Evolutionary conservation across 2,888 invertebrate species (phyloP).

Genomic region (Volucella zonaria): DNA sequence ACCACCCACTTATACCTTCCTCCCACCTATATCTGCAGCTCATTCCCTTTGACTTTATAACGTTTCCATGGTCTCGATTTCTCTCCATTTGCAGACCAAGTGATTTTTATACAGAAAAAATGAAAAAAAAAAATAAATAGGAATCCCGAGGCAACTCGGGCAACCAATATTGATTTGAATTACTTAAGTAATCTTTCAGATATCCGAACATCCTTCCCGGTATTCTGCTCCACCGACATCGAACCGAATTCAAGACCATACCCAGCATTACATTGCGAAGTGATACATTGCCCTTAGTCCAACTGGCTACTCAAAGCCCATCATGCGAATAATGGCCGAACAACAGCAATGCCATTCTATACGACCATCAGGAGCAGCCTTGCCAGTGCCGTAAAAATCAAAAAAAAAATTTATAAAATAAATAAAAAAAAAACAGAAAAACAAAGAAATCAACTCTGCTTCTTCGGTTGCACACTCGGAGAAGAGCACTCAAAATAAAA

Average conservation of each 20-base stretch:
- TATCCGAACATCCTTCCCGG: not conserved
- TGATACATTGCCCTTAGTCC: constrained; percentile 23
- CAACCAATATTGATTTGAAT: not conserved
- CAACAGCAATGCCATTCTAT: not conserved
- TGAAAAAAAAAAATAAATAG: too few species aligned
- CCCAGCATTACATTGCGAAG: not conserved
- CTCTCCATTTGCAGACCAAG: too few species aligned
- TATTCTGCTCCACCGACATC: not conserved
- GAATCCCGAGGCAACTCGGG: too few species aligned
- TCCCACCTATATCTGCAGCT: too few species aligned
- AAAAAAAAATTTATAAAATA: not conserved
- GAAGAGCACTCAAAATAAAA: constrained; percentile 20
- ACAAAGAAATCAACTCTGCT: not conserved
- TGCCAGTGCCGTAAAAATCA: too few species aligned
- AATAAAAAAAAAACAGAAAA: not conserved
- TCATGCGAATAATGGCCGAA: constrained; percentile 13
- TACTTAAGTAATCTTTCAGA: constrained; percentile 7
- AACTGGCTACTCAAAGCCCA: constrained; percentile 11
- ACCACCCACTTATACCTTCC: too few species aligned
- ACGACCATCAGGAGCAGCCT: too few species aligned
- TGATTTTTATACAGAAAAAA: too few species aligned
- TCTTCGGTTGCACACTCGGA: constrained; percentile 2
- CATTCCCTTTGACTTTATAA: too few species aligned
- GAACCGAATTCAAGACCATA: not conserved
- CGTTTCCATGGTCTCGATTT: too few species aligned